Evolutionary conservation across 2,113 vertebrate genomes (phyloP), one percentile per base, ranked within the genome.

Genomic region (Microcebus lehilahytsara): DNA sequence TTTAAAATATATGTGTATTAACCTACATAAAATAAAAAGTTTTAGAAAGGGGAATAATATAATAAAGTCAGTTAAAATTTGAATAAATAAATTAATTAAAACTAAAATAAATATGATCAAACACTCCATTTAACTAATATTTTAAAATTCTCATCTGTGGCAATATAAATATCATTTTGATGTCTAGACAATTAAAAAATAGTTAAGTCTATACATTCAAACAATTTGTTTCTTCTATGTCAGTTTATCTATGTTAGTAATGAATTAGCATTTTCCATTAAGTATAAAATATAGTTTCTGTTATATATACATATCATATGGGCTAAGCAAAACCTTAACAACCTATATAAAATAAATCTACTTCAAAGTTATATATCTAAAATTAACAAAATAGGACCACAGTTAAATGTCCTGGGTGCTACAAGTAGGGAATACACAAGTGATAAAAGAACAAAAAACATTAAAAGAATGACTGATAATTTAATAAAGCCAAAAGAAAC

Each of bases 401-500:
- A 85, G 16, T 62, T 85, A 84, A 79, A 60, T 92, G 64, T 62
- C 40, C 16, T 81, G 14, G 49, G 25, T 62, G 19, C 14, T 37
- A 37, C n/a, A 42, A 66, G 14, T 78, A 79, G 72, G 66, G 10
- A 96, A 78, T 86, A 7, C 3, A 34, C 71, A 56, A 69, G 5
- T 56, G 34, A 46, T 80, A 13, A 25, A 25, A 51, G 42, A 13
- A 27, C 13, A 62, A 4, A 4, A 64, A 64, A 30, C 10, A 12
- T 51, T 62, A 81, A 93, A 85, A 25, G 46, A 97, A 93, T 37
- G 22, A 32, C 46, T 75, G n/a, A 40, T 96, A 85, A 84, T 30
- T 3, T 23, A 89, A 74, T 0, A 5, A 85, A 97, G 58, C 90
- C 94, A 93, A 94, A 90, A 96, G 51, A 97, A 81, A 51, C 34